Conservation (phyloP, 2,797 vertebrate genomes). For the Coluber constrictor region DNA sequence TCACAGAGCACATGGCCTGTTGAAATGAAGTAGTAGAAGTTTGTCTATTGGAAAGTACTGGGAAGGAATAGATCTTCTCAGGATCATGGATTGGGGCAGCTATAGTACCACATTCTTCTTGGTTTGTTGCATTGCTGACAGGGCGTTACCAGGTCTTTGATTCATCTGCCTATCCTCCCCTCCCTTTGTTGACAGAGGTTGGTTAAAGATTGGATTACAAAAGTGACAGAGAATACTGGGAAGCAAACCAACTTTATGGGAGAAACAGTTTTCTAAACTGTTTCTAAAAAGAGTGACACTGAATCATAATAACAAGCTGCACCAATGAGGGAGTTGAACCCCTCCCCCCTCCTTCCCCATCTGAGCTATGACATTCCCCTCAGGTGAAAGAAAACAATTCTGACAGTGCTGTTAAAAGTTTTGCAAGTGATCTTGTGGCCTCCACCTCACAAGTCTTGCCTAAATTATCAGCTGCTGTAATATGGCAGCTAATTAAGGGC, state of each 20-base stretch:
- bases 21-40: not conserved
- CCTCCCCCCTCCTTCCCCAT: not conserved
- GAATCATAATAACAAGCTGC: not conserved
- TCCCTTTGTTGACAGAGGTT: not conserved
- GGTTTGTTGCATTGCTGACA: not conserved
- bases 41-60: not conserved
- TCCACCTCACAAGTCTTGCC: not conserved
- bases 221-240: not conserved
- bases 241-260: not conserved
- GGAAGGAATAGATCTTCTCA: not conserved
- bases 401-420: not conserved
- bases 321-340: not conserved
- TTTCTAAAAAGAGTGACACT: not conserved
- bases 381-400: not conserved
- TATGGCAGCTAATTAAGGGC: not conserved
- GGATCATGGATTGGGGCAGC: not conserved
- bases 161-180: not conserved
- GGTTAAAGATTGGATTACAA: not conserved
- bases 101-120: not conserved
- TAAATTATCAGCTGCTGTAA: not conserved
- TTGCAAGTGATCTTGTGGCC: not conserved
- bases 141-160: not conserved
- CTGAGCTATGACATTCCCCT: not conserved
- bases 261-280: not conserved
- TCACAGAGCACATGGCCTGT: not conserved